Evolutionary conservation across 2,888 invertebrate species (phyloP), one percentile per base, ranked within the genome.

Genomic region (Didymodactylos carnosus): DNA sequence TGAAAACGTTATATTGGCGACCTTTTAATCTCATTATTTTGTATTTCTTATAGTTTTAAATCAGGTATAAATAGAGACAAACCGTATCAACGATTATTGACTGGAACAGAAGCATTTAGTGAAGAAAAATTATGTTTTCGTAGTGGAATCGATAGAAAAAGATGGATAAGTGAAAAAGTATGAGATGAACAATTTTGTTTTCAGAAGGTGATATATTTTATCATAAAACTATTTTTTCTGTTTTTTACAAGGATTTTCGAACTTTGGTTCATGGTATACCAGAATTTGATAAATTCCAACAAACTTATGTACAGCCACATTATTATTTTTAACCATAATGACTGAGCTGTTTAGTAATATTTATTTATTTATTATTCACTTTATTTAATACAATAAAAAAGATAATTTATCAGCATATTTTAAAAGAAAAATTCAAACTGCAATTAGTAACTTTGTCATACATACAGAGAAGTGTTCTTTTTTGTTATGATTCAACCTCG

Each of bases 261-360:
- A 79, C 81, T 5, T 76, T 81, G 70, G 81, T 83, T 8, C 82
- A 82, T 72, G 81, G 82, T 8, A 81, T 83, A 69, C 81, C 82
- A 23, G 76, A 82, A 25, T 81, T 83, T 78, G 81, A 81, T 43
- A 82, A 82, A 76, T 76, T 83, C 71, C 81, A 82, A 75, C 78
- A 79, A 76, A 82, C 82, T 16, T 83, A 82, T 75, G 81, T 81
- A 8, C 78, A 80, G 76, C 81, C 81, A 53, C 80, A 82, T 74
- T 74, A 53, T 35, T 74, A 74, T 35, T 71, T 35, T 62, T 62
- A n/a, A n/a, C n/a, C n/a, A n/a, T n/a, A n/a, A n/a, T n/a, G n/a
- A n/a, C n/a, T n/a, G n/a, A n/a, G n/a, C n/a, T n/a, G n/a, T n/a
- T n/a, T n/a, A n/a, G n/a, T n/a, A n/a, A n/a, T n/a, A n/a, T n/a